Evolutionary conservation across 2,888 invertebrate genomes (phyloP).

Genomic region (Stenichneumon culpator): DNA sequence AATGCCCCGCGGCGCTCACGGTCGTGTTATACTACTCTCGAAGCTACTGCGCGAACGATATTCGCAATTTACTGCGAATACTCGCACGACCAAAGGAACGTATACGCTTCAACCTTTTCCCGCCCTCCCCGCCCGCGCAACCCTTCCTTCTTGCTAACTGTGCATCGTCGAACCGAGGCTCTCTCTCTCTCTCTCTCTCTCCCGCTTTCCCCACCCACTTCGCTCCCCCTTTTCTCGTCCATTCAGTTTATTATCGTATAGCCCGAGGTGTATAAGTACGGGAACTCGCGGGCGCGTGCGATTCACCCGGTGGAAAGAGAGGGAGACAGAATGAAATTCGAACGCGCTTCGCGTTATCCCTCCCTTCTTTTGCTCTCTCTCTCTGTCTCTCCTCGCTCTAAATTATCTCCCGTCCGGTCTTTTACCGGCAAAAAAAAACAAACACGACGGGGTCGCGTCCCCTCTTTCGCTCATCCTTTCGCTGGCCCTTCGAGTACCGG

Average conservation of each 20-base stretch:
- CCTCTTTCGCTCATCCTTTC: constrained; percentile 51
- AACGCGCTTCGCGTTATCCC: constrained; percentile 50
- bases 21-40: constrained; percentile 71
- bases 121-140: neutral
- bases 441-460: constrained; percentile 34
- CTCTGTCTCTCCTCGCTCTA: constrained; percentile 34
- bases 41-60: constrained; percentile 65
- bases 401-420: constrained; percentile 66
- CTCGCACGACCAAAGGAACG: constrained; percentile 65
- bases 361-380: constrained; percentile 22
- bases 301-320: constrained; percentile 33
- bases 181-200: constrained; percentile 1
- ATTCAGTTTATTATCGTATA: constrained; percentile 68
- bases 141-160: constrained; percentile 44
- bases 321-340: constrained; percentile 39
- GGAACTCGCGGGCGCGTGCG: constrained; percentile 62
- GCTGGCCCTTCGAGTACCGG: constrained; percentile 46
- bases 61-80: constrained; percentile 68
- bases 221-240: constrained; percentile 53
- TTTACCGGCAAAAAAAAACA: constrained; percentile 48
- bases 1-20: constrained; percentile 63
- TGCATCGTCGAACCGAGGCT: constrained; percentile 31
- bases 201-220: constrained; percentile 23
- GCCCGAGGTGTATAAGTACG: constrained; percentile 64
- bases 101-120: constrained; percentile 28